Evolutionary conservation across 2,888 invertebrate species (phyloP).

Genomic region (Pseudococcus longispinus): DNA sequence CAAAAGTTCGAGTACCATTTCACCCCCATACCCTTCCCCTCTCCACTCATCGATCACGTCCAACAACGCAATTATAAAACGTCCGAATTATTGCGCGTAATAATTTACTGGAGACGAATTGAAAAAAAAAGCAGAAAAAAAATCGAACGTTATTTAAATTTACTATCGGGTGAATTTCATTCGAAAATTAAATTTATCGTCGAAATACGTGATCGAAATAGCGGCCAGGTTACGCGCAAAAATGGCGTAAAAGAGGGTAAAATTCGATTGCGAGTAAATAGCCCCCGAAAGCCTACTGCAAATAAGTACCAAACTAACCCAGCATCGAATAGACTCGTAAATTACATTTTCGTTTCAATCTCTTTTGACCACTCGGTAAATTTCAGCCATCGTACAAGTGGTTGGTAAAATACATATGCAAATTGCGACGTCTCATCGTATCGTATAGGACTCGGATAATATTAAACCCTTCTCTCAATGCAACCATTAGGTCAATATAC

Average conservation of each 20-base stretch:
- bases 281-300: background rate
- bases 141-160: slow-evolving; percentile 23
- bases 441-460: background rate
- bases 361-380: background rate
- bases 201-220: slow-evolving; percentile 40
- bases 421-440: background rate
- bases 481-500: background rate
- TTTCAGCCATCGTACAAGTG: background rate
- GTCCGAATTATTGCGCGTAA: background rate
- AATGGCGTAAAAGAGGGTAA: background rate
- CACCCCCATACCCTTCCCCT: too few relatives aligned
- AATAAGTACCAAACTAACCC: background rate
- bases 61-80: background rate
- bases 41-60: background rate
- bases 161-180: slow-evolving; percentile 15
- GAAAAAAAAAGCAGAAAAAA: background rate
- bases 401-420: background rate
- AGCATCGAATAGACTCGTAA: background rate
- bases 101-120: background rate
- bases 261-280: slow-evolving; percentile 6
- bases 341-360: background rate
- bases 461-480: background rate
- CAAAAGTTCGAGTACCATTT: too few relatives aligned
- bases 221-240: background rate
- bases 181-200: slow-evolving; percentile 37